Conservation (phyloP, 2,888 invertebrate species). For the Melanostoma mellinum region DNA sequence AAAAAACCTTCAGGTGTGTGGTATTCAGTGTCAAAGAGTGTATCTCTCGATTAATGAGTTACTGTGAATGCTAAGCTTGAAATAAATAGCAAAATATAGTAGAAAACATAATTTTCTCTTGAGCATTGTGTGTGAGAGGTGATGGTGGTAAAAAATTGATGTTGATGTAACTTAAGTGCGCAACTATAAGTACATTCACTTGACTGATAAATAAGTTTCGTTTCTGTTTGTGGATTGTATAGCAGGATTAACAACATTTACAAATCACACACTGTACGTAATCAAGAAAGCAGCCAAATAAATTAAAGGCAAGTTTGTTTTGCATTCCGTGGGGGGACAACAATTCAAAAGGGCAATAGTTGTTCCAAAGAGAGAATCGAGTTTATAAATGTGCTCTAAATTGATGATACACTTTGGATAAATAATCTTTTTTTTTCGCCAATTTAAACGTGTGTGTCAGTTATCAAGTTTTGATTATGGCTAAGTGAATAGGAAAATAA, state of each 20-base stretch:
- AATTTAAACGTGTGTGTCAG: too few relatives aligned
- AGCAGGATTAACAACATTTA: constrained; percentile 53
- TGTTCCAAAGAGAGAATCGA: not conserved
- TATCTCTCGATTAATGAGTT: constrained; percentile 47
- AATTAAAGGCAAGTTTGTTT: constrained; percentile 59
- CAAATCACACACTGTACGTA: constrained; percentile 36
- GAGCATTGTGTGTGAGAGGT: constrained; percentile 36
- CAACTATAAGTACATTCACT: constrained; percentile 67
- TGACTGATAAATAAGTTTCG: constrained; percentile 44
- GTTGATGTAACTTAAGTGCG: constrained; percentile 66
- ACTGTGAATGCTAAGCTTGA: constrained; percentile 26
- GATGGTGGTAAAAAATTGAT: constrained; percentile 30
- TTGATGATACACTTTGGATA: too few relatives aligned
- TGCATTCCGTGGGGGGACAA: constrained; percentile 20
- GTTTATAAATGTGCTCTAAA: not conserved
- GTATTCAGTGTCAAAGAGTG: constrained; percentile 59
- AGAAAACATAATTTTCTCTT: constrained; percentile 52
- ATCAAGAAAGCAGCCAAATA: constrained; percentile 32
- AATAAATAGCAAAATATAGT: not conserved
- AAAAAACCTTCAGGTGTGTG: constrained; percentile 46
- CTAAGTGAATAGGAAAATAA: too few relatives aligned
- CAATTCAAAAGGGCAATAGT: constrained; percentile 36
- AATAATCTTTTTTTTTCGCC: too few relatives aligned
- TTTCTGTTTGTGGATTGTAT: constrained; percentile 49
- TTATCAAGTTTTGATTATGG: too few relatives aligned